Percentiles rank a stretch among this genome's conserved stretches.
Evolutionary conservation across 2,797 vertebrate genomes (phyloP).

Genomic region (Oreonectes daqikongensis): DNA sequence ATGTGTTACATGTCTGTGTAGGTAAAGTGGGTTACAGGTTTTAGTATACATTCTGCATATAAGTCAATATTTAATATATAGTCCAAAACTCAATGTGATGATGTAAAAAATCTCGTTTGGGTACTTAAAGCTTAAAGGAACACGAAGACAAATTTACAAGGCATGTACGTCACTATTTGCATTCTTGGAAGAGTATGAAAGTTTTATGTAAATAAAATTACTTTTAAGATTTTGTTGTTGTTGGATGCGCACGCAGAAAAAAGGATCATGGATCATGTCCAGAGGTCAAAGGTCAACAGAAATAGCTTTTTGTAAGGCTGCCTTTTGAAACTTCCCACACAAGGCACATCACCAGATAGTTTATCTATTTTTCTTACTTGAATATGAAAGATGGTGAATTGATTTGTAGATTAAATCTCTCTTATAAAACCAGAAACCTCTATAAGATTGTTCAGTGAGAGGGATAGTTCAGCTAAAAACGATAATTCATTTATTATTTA

Average conservation of each 20-base stretch:
- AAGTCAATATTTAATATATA: neutral
- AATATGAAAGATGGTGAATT: no score
- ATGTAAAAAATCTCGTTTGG: no score
- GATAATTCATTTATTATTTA: no score
- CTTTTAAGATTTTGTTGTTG: neutral
- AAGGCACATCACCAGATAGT: neutral
- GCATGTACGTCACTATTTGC: no score
- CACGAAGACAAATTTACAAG: neutral
- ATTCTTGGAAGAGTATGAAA: no score
- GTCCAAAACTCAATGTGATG: no score
- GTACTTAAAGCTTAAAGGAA: no score
- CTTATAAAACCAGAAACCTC: no score
- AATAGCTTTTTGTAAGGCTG: neutral
- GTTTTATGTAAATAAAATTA: neutral
- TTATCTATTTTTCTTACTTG: no score
- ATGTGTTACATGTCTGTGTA: neutral
- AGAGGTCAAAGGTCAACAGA: conserved; percentile 34
- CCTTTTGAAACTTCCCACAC: neutral
- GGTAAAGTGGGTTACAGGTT: neutral
- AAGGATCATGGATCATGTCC: neutral
- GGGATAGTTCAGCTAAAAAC: no score
- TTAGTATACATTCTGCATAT: neutral
- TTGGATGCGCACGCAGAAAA: neutral
- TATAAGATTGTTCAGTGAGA: no score
- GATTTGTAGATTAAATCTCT: no score